Percentiles rank a stretch among this genome's conserved stretches.
Evolutionary conservation across 2,113 vertebrate species (phyloP).

Genomic region (Acrocephalus arundinaceus): DNA sequence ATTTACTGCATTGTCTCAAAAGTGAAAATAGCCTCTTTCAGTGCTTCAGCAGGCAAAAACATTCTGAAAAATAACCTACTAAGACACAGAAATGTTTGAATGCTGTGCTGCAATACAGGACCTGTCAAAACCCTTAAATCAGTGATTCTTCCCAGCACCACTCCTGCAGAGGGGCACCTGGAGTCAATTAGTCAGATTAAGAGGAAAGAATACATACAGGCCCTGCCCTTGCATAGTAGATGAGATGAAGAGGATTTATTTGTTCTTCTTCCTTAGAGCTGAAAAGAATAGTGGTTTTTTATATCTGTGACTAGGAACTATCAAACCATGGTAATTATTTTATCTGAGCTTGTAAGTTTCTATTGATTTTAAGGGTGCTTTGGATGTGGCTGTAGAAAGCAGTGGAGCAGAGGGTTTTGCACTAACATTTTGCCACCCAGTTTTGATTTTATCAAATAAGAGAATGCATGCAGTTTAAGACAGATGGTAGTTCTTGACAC

Average conservation of each 20-base stretch:
- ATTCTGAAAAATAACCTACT: background rate
- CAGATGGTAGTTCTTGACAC: background rate
- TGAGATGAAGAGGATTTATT: background rate
- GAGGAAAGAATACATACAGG: background rate
- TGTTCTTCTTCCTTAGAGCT: background rate
- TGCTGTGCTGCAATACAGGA: background rate
- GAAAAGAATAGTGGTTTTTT: background rate
- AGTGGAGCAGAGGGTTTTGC: background rate
- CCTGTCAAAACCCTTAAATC: slow-evolving; percentile 18
- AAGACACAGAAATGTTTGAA: background rate
- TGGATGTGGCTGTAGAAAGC: background rate
- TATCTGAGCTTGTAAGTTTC: background rate
- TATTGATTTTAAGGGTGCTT: background rate
- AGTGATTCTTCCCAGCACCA: background rate
- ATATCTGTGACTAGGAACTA: background rate
- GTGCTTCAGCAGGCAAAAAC: background rate
- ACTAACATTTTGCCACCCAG: background rate
- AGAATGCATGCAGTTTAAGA: background rate
- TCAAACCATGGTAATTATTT: background rate
- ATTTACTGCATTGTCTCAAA: background rate
- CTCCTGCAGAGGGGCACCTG: slow-evolving; percentile 11
- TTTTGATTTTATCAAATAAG: background rate
- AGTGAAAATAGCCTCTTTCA: background rate
- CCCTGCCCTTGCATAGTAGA: background rate
- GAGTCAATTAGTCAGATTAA: background rate